Base-by-base conservation (phyloP, 1,140 invertebrate genomes). In the Acyrthosiphon pisum region DNA sequence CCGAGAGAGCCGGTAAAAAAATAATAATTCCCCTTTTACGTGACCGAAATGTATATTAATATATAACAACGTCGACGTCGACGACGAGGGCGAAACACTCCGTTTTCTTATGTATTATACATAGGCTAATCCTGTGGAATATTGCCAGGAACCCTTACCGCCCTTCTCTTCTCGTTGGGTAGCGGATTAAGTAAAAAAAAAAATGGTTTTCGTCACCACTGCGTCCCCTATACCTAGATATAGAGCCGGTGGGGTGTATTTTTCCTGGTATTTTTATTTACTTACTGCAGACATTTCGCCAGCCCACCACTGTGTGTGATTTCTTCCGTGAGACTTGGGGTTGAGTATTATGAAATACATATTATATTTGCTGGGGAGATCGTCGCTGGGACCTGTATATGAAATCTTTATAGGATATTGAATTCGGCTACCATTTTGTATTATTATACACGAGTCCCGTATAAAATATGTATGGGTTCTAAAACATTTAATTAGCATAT, bases 21-120 rank as follows among this genome's bases (percentile, higher is more conserved):
- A 93, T 93, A 93, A 93, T 93, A 93, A 93, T 93, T 93, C 91
- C 91, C 91, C 91, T 53, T 93, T 83, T 84, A 93, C 91, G 91
- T 93, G 91, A 93, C 91, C 48, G 76, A 93, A 93, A 93, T 93
- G 50, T 81, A 83, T 48, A 35, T 56, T 60, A 37, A 23, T 35
- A 87, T 48, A 87, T 46, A 50, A 76, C 60, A 76, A 76, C 60
- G 60, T 1, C 60, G 48, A 11, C n/a, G 60, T 23, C 48, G 48
- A 35, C 87, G 46, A 83, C 26, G 9, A 30, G 30, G 89, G 56
- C 37, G 89, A 92, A 92, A 30, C 44, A 53, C n/a, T 92, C 48
- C 76, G 76, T 84, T 83, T 92, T 83, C 91, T 92, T 92, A 92
- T 92, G 76, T 92, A 92, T 92, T 92, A 92, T 92, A 92, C 91